Percentiles rank a stretch among this genome's conserved stretches.
Conservation (phyloP, 2,888 invertebrate genomes). For the Brachyptera risi region DNA sequence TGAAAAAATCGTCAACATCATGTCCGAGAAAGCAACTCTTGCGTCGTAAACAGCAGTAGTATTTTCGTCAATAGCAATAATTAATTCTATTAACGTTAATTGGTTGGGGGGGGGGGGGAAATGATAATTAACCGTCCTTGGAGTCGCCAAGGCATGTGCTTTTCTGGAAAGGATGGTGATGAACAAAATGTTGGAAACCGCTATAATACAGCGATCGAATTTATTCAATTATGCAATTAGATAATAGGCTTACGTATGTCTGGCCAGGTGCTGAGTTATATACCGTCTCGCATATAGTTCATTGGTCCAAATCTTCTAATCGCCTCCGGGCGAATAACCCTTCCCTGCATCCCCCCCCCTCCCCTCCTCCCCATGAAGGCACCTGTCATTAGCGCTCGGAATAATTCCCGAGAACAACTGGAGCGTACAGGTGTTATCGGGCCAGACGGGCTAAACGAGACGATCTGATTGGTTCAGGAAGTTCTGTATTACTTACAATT, state of each 20-base stretch:
- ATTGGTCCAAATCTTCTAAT: not conserved
- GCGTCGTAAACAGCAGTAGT: too few relatives aligned
- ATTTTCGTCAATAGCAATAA: too few relatives aligned
- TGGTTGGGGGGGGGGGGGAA: too few relatives aligned
- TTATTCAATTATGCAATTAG: too few relatives aligned
- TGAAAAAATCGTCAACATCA: too few relatives aligned
- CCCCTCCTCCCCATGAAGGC: not conserved
- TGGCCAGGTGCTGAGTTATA: not conserved
- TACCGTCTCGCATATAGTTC: not conserved
- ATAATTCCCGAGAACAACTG: conserved; percentile 4
- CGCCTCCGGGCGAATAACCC: not conserved
- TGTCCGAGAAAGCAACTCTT: too few relatives aligned
- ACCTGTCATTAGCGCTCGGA: conserved; percentile 20
- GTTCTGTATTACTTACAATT: not conserved
- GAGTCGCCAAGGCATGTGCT: too few relatives aligned
- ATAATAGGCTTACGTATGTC: not conserved
- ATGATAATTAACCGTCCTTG: too few relatives aligned
- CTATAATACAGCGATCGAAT: too few relatives aligned
- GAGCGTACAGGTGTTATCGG: not conserved
- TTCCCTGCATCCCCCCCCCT: not conserved
- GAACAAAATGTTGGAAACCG: too few relatives aligned
- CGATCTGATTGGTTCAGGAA: not conserved
- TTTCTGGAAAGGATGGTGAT: too few relatives aligned
- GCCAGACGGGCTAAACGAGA: not conserved
- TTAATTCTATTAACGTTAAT: too few relatives aligned